A percentile compares a stretch with the other conserved stretches of the same genome.
Conservation (phyloP, 2,888 invertebrate species). For the Gandaritis pyraliata region DNA sequence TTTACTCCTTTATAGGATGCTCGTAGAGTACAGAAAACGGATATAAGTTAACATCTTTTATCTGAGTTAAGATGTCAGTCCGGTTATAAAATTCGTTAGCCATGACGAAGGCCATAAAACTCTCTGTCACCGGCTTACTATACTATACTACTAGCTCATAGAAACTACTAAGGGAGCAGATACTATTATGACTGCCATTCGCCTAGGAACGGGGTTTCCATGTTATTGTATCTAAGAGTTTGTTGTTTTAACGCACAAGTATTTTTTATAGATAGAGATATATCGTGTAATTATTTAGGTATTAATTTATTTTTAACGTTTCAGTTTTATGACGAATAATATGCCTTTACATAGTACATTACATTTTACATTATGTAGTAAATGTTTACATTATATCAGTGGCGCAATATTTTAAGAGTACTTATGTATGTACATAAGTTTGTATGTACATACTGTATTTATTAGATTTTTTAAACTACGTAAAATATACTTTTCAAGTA, state of each 20-base stretch:
- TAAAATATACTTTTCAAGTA: too few relatives aligned
- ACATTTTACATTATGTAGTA: too few relatives aligned
- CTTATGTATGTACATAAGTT: too few relatives aligned
- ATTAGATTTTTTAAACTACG: constrained; percentile 5
- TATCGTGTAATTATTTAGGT: constrained; percentile 15
- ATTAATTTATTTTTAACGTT: constrained; percentile 7
- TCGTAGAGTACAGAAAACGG: too few relatives aligned
- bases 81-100: too few relatives aligned
- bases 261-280: constrained; percentile 15
- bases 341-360: constrained; percentile 7
- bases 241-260: constrained; percentile 41
- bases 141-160: background rate
- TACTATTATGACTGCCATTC: background rate
- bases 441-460: too few relatives aligned
- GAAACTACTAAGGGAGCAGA: background rate
- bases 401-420: constrained; percentile 1
- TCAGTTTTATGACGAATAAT: constrained; percentile 11
- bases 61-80: too few relatives aligned
- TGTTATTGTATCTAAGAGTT: constrained; percentile 17
- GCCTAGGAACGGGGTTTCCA: background rate
- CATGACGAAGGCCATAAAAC: too few relatives aligned
- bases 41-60: too few relatives aligned
- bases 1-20: too few relatives aligned
- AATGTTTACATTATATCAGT: constrained; percentile 13
- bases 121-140: background rate